A percentile compares a stretch with the other conserved stretches of the same genome.
Conservation (phyloP, 2,797 vertebrate species). For the Cyclopterus lumpus region DNA sequence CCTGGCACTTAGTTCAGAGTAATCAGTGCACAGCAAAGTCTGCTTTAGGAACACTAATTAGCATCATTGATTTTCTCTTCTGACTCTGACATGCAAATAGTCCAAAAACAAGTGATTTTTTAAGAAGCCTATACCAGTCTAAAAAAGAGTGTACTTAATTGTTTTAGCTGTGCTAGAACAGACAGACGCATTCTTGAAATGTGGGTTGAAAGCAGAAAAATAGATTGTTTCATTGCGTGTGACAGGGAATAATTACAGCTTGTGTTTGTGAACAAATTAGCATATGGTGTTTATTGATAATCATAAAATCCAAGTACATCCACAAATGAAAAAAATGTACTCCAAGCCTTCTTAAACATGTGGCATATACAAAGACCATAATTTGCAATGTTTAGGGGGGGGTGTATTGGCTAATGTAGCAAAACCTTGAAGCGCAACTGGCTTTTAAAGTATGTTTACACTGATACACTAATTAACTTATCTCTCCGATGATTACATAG, state of each 20-base stretch:
- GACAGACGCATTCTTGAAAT: slow-evolving; percentile 30
- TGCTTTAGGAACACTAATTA: slow-evolving; percentile 81
- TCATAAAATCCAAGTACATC: slow-evolving; percentile 22
- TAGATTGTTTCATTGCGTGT: slow-evolving; percentile 26
- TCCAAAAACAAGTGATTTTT: slow-evolving; percentile 67
- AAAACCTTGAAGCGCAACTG: slow-evolving; percentile 56
- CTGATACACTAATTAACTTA: slow-evolving; percentile 67
- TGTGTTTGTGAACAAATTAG: slow-evolving; percentile 42
- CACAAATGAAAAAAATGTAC: slow-evolving; percentile 6
- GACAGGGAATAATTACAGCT: slow-evolving; percentile 43
- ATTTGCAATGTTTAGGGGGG: slow-evolving; percentile 33
- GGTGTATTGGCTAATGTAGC: slow-evolving; percentile 38
- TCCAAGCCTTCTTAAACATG: slow-evolving; percentile 27
- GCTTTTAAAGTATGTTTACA: slow-evolving; percentile 68
- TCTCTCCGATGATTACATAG: slow-evolving; percentile 69
- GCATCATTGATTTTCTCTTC: slow-evolving; percentile 79
- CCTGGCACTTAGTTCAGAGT: slow-evolving; percentile 77
- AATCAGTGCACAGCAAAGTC: slow-evolving; percentile 78
- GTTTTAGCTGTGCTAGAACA: slow-evolving; percentile 36
- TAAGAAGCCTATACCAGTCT: slow-evolving; percentile 36
- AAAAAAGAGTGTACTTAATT: slow-evolving; percentile 34
- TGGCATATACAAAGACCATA: slow-evolving; percentile 25
- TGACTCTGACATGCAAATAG: slow-evolving; percentile 77
- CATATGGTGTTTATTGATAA: slow-evolving; percentile 54
- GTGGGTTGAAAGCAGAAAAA: slow-evolving; percentile 23